Percentiles rank a stretch among this genome's conserved stretches.
These are phyloP conservation scores for Dromaius novaehollandiae DNA, from an alignment of 2,113 vertebrate genomes.

Conservation along the genomic window DNA sequence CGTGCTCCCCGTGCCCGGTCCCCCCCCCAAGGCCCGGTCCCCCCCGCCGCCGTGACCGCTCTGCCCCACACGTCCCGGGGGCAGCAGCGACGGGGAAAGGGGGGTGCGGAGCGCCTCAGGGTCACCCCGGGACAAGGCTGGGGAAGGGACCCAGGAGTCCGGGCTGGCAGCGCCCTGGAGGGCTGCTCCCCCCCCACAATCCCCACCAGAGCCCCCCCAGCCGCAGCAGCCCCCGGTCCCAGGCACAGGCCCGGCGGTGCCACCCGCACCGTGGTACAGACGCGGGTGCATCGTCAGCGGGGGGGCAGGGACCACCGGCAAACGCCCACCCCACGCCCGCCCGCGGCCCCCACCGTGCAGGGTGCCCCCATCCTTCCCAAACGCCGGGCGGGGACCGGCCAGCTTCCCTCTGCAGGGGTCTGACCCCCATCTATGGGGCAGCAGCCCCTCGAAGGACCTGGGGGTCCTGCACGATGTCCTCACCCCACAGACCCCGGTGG, in stretches of 20 bases:
- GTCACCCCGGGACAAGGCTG: background rate
- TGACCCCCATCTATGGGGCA: background rate
- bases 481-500: background rate
- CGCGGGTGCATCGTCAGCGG: no score
- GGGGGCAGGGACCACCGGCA: no score
- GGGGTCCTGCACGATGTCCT: background rate
- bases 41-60: rapidly evolving
- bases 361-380: background rate
- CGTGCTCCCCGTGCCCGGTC: no score
- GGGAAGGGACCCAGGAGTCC: background rate
- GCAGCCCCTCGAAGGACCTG: background rate
- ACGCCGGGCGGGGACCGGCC: background rate
- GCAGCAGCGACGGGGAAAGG: background rate
- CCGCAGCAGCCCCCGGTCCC: background rate
- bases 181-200: background rate
- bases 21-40: background rate
- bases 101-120: rapidly evolving
- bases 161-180: no score
- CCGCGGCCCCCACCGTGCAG: no score
- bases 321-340: no score
- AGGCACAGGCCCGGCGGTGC: no score
- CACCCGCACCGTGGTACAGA: no score
- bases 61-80: rapidly evolving
- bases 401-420: background rate
- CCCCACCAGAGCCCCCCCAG: background rate